These are phyloP conservation scores for Caranx ignobilis DNA, from an alignment of 2,113 vertebrate species.

Conservation along the genomic window DNA sequence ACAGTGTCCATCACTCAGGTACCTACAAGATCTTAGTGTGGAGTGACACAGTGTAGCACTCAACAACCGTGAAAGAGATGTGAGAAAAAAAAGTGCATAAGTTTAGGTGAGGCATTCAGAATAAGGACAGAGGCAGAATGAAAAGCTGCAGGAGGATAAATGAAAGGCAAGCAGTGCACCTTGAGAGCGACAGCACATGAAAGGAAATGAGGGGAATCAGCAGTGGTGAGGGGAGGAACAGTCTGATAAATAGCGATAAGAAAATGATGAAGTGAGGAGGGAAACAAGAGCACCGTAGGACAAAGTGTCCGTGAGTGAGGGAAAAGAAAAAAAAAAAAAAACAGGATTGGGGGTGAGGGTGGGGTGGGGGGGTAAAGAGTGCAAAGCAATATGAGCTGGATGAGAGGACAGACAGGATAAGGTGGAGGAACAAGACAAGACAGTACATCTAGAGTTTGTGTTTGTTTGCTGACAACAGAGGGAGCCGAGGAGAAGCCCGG, in stretches of 20 bases:
- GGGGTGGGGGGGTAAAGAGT: constrained; percentile 29
- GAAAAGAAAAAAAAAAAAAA: constrained; percentile 15
- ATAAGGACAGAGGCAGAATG: constrained; percentile 1
- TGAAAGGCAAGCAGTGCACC: constrained; percentile 46
- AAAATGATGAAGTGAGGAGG: constrained; percentile 70
- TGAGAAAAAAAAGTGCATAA: constrained; percentile 13
- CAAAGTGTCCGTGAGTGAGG: constrained; percentile 37
- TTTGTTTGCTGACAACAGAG: constrained; percentile 14
- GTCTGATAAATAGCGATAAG: constrained; percentile 69
- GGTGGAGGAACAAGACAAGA: constrained; percentile 5
- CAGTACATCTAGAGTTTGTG: background rate
- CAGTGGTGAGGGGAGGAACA: constrained; percentile 14
- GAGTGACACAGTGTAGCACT: background rate
- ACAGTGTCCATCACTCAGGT: constrained; percentile 19
- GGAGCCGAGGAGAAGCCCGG: background rate
- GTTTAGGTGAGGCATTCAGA: background rate
- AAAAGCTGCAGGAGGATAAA: constrained; percentile 31
- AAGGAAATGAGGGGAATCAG: constrained; percentile 53
- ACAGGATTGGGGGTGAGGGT: constrained; percentile 31
- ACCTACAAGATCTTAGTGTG: constrained; percentile 10
- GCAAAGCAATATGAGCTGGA: constrained; percentile 10
- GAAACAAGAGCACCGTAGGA: constrained; percentile 51
- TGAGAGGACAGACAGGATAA: constrained; percentile 22
- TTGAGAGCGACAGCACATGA: constrained; percentile 38
- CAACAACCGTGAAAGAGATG: constrained; percentile 2